Percentiles rank a stretch among this genome's conserved stretches.
These are phyloP conservation scores for Bombus terrestris DNA, from an alignment of 1,140 invertebrate species.

Conservation along the genomic window DNA sequence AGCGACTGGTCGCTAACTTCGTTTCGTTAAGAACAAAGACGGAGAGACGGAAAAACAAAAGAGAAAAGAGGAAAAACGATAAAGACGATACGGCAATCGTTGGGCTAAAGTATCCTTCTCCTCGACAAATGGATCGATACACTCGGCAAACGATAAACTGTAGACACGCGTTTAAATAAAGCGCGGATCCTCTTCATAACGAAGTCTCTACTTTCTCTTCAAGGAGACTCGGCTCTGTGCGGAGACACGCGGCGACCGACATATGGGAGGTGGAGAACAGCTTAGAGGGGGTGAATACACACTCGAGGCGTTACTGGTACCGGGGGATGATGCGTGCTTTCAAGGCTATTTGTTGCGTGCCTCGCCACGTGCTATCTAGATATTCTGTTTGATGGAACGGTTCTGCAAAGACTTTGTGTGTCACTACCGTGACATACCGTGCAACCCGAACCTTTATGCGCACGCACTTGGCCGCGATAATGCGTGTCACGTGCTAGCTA, in stretches of 20 bases:
- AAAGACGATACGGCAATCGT: not conserved
- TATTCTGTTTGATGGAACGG: conserved; percentile 64
- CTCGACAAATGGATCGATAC: conserved; percentile 32
- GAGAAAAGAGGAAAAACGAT: not conserved
- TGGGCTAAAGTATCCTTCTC: too few relatives aligned
- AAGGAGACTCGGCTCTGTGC: not conserved
- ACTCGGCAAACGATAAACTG: conserved; percentile 39
- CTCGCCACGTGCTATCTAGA: conserved; percentile 69
- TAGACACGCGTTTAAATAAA: conserved; percentile 47
- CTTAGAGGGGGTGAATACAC: conserved; percentile 46
- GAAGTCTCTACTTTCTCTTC: not conserved
- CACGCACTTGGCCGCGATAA: conserved; percentile 41
- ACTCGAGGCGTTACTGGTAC: conserved; percentile 49
- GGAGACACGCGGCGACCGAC: conserved; percentile 15
- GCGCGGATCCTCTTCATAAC: conserved; percentile 6
- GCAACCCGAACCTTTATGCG: not conserved
- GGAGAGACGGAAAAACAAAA: not conserved
- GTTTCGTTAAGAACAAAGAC: not conserved
- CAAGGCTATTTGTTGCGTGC: conserved; percentile 71
- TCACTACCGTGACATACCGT: not conserved
- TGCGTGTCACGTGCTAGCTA: conserved; percentile 31
- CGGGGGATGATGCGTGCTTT: conserved; percentile 61
- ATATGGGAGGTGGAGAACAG: not conserved
- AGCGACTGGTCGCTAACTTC: conserved; percentile 11
- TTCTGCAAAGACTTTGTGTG: conserved; percentile 28